Evolutionary conservation across 2,888 invertebrate species (phyloP).

Genomic region (Zygaena filipendulae): DNA sequence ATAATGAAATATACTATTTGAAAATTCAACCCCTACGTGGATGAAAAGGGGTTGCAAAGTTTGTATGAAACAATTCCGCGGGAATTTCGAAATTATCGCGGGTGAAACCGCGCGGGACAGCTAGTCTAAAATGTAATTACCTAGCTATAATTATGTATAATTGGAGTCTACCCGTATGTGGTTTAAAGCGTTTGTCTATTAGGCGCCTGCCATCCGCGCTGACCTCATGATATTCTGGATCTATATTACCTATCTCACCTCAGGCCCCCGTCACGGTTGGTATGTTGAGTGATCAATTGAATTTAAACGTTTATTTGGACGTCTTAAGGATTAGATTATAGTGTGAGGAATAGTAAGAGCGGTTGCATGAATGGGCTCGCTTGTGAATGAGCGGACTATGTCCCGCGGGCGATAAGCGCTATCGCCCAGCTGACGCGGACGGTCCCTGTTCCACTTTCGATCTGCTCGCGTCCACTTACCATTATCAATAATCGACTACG

Average conservation of each 20-base stretch:
- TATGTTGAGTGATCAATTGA: slow-evolving; percentile 26
- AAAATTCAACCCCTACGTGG: no score
- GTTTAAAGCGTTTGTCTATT: slow-evolving; percentile 34
- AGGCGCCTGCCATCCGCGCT: slow-evolving; percentile 64
- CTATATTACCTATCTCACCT: slow-evolving; percentile 46
- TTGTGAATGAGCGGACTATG: slow-evolving; percentile 68
- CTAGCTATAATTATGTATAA: slow-evolving; percentile 3
- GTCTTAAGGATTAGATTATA: slow-evolving; percentile 36
- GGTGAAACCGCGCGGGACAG: no score
- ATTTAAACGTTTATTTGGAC: slow-evolving; percentile 28
- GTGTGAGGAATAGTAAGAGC: slow-evolving; percentile 25
- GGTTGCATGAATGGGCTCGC: slow-evolving; percentile 60
- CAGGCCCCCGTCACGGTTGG: slow-evolving; percentile 18
- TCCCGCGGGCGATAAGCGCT: slow-evolving; percentile 62
- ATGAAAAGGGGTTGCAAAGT: no score
- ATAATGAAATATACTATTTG: no score
- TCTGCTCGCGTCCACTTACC: slow-evolving; percentile 40
- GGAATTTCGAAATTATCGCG: no score
- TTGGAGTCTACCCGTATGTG: slow-evolving; percentile 4
- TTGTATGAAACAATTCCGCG: no score
- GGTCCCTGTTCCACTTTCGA: slow-evolving; percentile 64
- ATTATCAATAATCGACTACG: no score
- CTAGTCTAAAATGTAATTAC: no score
- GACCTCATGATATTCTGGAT: slow-evolving; percentile 67
- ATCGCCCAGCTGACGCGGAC: slow-evolving; percentile 67